Evolutionary conservation across 2,797 vertebrate species (phyloP).

Genomic region (Pantherophis alleghaniensis): DNA sequence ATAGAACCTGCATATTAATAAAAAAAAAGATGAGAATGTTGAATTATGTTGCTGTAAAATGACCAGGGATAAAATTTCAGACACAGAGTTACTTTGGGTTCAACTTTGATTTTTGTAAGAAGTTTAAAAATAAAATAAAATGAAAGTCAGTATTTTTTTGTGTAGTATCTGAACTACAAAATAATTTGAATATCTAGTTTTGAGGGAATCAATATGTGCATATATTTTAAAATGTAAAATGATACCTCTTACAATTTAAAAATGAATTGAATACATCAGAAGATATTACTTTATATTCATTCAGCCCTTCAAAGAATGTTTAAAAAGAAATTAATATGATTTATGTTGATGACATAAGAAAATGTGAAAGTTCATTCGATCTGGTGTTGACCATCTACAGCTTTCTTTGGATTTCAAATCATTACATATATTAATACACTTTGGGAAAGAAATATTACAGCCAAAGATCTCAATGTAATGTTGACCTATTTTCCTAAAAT

Average conservation of each 20-base stretch:
- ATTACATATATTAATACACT: neutral
- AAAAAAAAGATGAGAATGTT: neutral
- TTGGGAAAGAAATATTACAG: neutral
- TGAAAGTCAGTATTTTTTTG: neutral
- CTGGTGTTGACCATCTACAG: neutral
- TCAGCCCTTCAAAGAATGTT: neutral
- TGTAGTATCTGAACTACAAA: neutral
- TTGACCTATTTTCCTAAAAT: neutral
- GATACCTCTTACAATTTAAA: neutral
- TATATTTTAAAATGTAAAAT: neutral
- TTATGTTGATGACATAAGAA: neutral
- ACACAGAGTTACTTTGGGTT: neutral
- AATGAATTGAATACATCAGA: neutral
- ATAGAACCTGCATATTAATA: conserved; percentile 76
- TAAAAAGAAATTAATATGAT: neutral
- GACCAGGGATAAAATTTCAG: neutral
- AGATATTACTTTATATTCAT: neutral
- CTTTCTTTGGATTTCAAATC: neutral
- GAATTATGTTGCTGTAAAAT: neutral
- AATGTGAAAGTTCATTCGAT: neutral
- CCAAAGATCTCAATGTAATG: neutral
- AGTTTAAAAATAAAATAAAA: neutral
- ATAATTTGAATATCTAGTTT: neutral
- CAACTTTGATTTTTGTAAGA: neutral
- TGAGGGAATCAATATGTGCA: neutral